Conservation (phyloP, 2,888 invertebrate genomes). For the Labia minor region DNA sequence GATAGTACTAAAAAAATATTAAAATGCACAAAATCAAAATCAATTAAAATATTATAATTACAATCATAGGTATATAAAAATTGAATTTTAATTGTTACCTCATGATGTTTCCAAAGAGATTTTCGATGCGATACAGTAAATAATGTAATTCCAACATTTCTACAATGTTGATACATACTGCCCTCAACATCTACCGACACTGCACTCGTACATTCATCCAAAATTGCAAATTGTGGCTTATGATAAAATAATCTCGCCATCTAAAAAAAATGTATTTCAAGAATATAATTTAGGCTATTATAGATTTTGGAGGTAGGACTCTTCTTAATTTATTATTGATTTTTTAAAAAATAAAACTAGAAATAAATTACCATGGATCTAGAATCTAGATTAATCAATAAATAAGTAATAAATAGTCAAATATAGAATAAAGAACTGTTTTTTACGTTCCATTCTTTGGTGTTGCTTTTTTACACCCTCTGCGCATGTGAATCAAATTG, state of each 20-base stretch:
- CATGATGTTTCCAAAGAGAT: conserved; percentile 95
- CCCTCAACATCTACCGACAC: conserved; percentile 98
- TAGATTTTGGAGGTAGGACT: too few species aligned
- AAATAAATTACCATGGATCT: not conserved
- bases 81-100: conserved; percentile 39
- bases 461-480: too few species aligned
- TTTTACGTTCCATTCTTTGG: too few species aligned
- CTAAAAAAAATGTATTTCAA: conserved; percentile 39
- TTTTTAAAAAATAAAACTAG: conserved; percentile 13
- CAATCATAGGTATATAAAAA: too few species aligned
- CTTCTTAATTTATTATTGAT: too few species aligned
- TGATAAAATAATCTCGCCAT: conserved; percentile 98
- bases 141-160: conserved; percentile 78
- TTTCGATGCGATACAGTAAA: conserved; percentile 97
- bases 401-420: too few species aligned
- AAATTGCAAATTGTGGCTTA: conserved; percentile 93
- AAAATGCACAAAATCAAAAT: not conserved
- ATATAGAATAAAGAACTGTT: too few species aligned
- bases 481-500: too few species aligned
- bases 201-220: conserved; percentile 98
- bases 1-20: conserved; percentile 51
- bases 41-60: not conserved
- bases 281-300: not conserved
- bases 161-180: conserved; percentile 89
- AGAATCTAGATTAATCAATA: too few species aligned